Base-by-base conservation (phyloP, 2,888 invertebrate genomes). In the Hesperia comma region DNA sequence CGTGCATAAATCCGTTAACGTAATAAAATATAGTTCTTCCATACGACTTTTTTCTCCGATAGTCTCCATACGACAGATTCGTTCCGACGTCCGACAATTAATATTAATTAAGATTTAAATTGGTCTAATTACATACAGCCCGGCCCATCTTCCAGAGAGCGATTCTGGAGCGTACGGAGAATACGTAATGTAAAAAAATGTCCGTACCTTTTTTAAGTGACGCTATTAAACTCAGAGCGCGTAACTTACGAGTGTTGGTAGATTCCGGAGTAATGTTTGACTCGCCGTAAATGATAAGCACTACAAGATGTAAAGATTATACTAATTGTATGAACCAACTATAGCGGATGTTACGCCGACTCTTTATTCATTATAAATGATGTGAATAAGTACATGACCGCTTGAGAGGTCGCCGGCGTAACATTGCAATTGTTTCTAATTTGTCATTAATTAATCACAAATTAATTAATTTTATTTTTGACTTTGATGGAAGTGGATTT, bases 21-120 rank as follows among this genome's bases (percentile, higher is more conserved):
- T 72, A 79, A 80, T 80, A 80, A 80, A 81, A 78, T 77, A 74
- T 74, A 75, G 77, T 72, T 74, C 74, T 70, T 77, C 78, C 78
- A 77, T 79, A 79, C 69, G 74, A 80, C 76, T 86, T 86, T 83
- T 88, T 79, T 80, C 75, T 82, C 70, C 79, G 82, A 79, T 79
- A 75, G 87, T 90, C 87, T 87, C 84, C 85, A 82, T 85, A 87
- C 88, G 87, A 87, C 89, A 89, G 90, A 92, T 92, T 91, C 90
- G 89, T 89, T 88, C 89, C 86, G 87, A 86, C 90, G 87, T 88
- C 82, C 80, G 82, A 91, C 92, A 92, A 92, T 92, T 92, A 92
- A 91, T 92, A 92, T 90, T 91, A 92, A 92, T 92, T 92, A 92
- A 88, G 90, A 92, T 91, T 92, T 92, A 91, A 92, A 92, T 92